Base-by-base conservation (phyloP, 2,113 vertebrate species). In the Cichladusa arquata region DNA sequence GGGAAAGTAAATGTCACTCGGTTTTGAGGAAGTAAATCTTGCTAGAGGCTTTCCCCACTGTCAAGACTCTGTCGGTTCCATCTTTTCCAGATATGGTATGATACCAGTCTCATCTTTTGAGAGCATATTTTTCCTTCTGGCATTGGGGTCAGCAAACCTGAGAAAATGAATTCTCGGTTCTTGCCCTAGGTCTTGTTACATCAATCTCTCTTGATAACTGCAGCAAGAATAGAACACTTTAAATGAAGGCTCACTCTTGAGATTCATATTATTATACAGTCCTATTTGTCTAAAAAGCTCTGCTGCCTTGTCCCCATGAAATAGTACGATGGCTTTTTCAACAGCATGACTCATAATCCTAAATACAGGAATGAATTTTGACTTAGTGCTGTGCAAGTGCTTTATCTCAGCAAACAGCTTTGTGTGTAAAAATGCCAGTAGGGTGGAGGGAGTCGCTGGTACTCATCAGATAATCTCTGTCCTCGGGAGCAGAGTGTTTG, bases 341-440 rank as follows among this genome's bases (percentile, higher is more conserved):
- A 60, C 80, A 85, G 54, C 34, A 11, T 96, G 90, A 89, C 80
- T 96, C 92, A 86, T 94, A 94, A 77, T 90, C 66, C 84, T 90
- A 90, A 95, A 91, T 85, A 62, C 77, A 85, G 87, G 84, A 80
- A 74, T 69, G 62, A 73, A 79, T 92, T 96, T 91, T 84, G 72
- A 62, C 48, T 71, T 56, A 69, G 53, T 94, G 81, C 69, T 60
- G 36, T 64, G 51, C 45, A 60, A 93, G 40, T 79, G 84, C 81
- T 95, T 93, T 91, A 92, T 91, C 89, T 96, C 70, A 19, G 66
- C 84, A 72, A 95, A 85, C 74, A 90, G 67, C 53, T 42, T 50
- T 69, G 44, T 42, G 34, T 53, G 31, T 82, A 70, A 62, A 91
- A 83, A 80, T 47, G n/a, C 36, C 26, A 5, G 40, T 9, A 45